Evolutionary conservation across 2,797 vertebrate genomes (phyloP).

Genomic region (Myiothlypis chrysogaster): DNA sequence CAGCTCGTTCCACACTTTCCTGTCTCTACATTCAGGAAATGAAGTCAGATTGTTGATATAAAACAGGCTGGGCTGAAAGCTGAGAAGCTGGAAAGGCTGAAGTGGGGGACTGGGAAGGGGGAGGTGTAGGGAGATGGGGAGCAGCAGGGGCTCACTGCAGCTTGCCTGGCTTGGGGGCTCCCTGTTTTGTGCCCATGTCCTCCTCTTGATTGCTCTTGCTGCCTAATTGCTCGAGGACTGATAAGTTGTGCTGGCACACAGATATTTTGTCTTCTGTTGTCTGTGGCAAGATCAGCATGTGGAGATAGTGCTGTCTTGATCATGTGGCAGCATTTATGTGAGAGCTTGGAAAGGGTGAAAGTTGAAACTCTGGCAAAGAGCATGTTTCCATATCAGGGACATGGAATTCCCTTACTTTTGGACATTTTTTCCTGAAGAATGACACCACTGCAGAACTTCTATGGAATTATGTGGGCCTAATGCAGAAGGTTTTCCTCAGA

Average conservation of each 20-base stretch:
- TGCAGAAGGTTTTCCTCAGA: background rate
- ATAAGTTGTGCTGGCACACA: background rate
- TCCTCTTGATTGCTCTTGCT: background rate
- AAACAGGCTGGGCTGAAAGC: slow-evolving; percentile 68
- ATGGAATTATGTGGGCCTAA: background rate
- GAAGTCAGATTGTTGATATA: slow-evolving; percentile 78
- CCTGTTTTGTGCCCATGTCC: background rate
- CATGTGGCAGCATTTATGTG: background rate
- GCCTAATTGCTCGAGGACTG: background rate
- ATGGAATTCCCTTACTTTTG: slow-evolving; percentile 7
- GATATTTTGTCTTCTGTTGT: background rate
- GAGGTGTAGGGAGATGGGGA: background rate
- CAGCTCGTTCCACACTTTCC: slow-evolving; percentile 54
- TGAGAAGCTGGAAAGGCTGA: slow-evolving; percentile 51
- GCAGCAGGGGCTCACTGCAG: background rate
- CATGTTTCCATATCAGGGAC: background rate
- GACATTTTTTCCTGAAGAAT: background rate
- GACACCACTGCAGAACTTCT: background rate
- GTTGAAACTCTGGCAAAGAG: slow-evolving; percentile 13
- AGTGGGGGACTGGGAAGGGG: background rate
- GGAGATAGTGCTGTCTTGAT: background rate
- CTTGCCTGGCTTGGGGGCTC: background rate
- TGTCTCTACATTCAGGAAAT: slow-evolving; percentile 76
- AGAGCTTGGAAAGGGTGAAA: slow-evolving; percentile 4
- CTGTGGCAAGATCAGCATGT: background rate